Base-by-base conservation (phyloP, 2,113 vertebrate species). In the Anser brachyrhynchus region DNA sequence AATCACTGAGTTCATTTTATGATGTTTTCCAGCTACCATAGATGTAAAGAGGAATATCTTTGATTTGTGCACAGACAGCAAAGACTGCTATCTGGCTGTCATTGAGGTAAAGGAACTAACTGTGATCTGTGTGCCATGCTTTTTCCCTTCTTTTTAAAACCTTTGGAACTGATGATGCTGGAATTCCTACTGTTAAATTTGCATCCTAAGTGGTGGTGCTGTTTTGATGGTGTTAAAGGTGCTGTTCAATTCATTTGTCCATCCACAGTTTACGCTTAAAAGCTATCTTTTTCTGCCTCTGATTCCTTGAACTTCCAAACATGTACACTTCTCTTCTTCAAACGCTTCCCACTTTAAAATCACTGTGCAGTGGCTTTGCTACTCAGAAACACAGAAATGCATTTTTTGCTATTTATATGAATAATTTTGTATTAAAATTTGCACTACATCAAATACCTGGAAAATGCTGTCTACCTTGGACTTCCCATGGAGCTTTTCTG, bases 11-110 rank as follows among this genome's bases (percentile, higher is more conserved):
- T 72, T 82, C 84, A 31, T 87, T 88, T 64, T 95, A 28, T 93
- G 39, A 28, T 97, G 46, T 97, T 97, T 95, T 97, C 67, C 96
- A 99, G 99, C 99, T 49, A 99, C 99, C 67, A 99, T 99, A 95
- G 99, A 99, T 82, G 99, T 99, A 75, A 99, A 99, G 97, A 97
- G 99, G 96, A 99, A 99, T 91, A 99, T 99, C 96, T 99, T 99
- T 97, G 99, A 99, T 96, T 96, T 99, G 64, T 99, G 99, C 97
- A 99, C 99, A n/a, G 99, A 99, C 96, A 99, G 99, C 82, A 99
- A 99, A 97, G 99, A 99, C 97, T 99, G 99, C 97, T 99, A 99
- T 93, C 98, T 99, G 73, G 99, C 99, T 94, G 99, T 99, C 72
- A 99, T 99, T 87, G 99, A 99, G 99, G 99, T 99, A 98, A 97